Evolutionary conservation across 2,113 vertebrate species (phyloP), one percentile per base, ranked within the genome.

Genomic region (Clarias batrachus): DNA sequence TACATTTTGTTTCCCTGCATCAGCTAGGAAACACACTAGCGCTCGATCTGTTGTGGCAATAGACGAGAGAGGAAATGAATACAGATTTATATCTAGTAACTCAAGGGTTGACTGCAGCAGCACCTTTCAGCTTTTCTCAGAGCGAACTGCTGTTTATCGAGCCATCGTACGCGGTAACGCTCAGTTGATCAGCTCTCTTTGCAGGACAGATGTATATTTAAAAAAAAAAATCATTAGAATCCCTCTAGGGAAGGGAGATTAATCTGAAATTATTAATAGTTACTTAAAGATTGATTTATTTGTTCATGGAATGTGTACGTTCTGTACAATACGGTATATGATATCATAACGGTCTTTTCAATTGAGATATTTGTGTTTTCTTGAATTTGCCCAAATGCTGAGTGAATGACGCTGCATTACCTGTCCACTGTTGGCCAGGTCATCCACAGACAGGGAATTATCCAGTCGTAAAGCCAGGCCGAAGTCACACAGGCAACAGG

Each of bases 391-490:
- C 8, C 19, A 73, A 23, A 37, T 71, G 19, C 21, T 37, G 21
- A 57, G 13, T 25, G 4, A 17, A 37, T 21, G 27, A 37, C 4
- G 41, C 3, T 17, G 30, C 3, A 59, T 86, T 79, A 98, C 98
- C 96, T 99, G 98, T 25, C 98, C 98, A 0, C 98, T 99, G 93
- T 99, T 99, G 86, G 98, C 98, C 89, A 99, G 92, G 92, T 99
- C 98, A 27, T 99, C 98, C 89, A 99, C 97, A 48, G 97, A 98
- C 14, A 99, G 94, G 0, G 96, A 95, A 52, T 96, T 98, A 91
- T 99, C 98, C 91, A 99, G 93, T 41, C 97, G 95, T 33, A 99
- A 93, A 0, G 97, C 98, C 0, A 99, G 95, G 48, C 98, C 98
- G 56, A 99, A 99, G 95, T 99, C 98, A 91, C 98, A 99, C 59